Evolutionary conservation across 2,113 vertebrate genomes (phyloP), one percentile per base, ranked within the genome.

Genomic region (Genyomyrus donnyi): DNA sequence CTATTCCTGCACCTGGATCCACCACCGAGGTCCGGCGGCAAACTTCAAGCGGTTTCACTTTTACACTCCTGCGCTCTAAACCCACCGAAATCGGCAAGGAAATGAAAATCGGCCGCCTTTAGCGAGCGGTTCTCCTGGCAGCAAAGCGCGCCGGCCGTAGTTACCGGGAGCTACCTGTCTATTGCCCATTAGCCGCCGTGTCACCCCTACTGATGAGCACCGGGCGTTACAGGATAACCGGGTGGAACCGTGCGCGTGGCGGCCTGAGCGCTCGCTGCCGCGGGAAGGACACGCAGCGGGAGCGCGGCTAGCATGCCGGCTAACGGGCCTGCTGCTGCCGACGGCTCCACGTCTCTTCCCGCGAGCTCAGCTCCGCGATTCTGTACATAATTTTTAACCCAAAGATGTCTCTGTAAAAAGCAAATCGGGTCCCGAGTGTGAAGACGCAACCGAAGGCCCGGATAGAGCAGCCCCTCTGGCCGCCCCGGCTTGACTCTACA

Each of bases 281-380:
- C 27, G 27, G n/a, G 52, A 88, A 88, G 52, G 53, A 62, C 49
- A 45, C 87, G 87, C 53, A 24, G 87, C 56, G 56, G 87, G 31
- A 58, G 35, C 52, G 87, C 53, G 31, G 35, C 31, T 62, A 50
- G 87, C 48, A 52, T 48, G 80, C 24, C 35, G 42, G 80, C 89
- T 89, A 85, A 58, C 80, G 89, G 89, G 89, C 89, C 89, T 89
- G 89, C 89, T 58, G 39, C 52, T 83, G 8, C 31, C 31, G 9
- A 84, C 24, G 21, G 19, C 50, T 31, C 50, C 62, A 70, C 62
- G 62, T 31, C 27, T 70, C n/a, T 31, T 11, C 62, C n/a, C 62
- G 9, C n/a, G 24, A 10, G 10, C n/a, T 66, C 62, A 31, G n/a
- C n/a, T 66, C 62, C 9, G 13, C 62, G 62, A 11, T 13, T 66